Base-by-base conservation (phyloP, 2,797 vertebrate genomes). In the Sebastes minor region DNA sequence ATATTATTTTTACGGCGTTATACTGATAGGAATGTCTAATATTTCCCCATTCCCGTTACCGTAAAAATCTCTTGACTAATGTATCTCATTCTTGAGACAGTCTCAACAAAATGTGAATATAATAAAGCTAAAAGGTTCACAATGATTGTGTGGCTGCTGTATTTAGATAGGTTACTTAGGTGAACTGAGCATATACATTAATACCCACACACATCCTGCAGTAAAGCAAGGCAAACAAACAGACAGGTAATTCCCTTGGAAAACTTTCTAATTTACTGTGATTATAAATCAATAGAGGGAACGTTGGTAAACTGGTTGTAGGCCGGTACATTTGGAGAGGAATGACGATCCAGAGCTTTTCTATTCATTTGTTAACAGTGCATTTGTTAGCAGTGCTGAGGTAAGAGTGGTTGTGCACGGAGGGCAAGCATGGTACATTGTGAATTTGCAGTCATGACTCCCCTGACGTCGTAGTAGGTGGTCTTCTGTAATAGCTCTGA, bases 401-500 rank as follows among this genome's bases (percentile, higher is more conserved):
- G 18, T 68, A 25, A 18, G 10, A 53, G 32, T 2, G 23, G 7
- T 25, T 60, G 35, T 68, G n/a, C 63, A 73, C 1, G 3, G 20
- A 69, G 56, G 25, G 7, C 16, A 53, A 53, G 20, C 22, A 10
- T 55, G 20, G 13, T 33, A 18, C 11, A n/a, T 38, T 38, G 35
- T 59, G 14, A 62, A 64, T 86, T 60, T 75, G 32, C 52, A 66
- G 63, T 20, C 25, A n/a, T 7, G 53, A 12, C 60, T 69, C 63
- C 63, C 18, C 2, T 56, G 53, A 2, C 28, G 35, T 7, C 71
- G 42, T 13, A 16, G 30, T 59, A 46, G 64, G 52, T 77, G 64
- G 67, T 70, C 57, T 23, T 55, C 28, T 66, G 11, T 73, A 77
- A 60, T 56, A 67, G 38, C 67, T 49, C 67, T 70, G 80, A 83